Evolutionary conservation across 2,888 invertebrate species (phyloP).

Genomic region (Schrankia costaestrigalis): DNA sequence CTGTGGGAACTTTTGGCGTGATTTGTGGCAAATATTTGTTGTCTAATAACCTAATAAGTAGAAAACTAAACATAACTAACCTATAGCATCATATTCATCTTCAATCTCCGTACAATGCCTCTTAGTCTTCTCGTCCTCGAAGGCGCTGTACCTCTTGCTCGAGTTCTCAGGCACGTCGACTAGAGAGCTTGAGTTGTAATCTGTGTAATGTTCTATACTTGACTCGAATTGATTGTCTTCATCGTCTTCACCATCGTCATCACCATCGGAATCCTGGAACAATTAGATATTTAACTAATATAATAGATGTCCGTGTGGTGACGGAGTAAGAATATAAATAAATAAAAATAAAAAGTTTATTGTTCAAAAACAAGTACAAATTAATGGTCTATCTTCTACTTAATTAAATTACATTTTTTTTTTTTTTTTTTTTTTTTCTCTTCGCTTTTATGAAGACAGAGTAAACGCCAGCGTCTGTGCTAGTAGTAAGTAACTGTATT

Average conservation of each 20-base stretch:
- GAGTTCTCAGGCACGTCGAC: slow-evolving; percentile 36
- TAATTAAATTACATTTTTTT: no score
- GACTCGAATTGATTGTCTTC: slow-evolving; percentile 19
- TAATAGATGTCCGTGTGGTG: neutral
- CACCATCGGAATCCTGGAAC: slow-evolving; percentile 47
- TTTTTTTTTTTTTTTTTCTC: no score
- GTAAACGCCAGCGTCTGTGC: no score
- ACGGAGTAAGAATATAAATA: neutral
- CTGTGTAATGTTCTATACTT: slow-evolving; percentile 15
- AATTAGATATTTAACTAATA: neutral
- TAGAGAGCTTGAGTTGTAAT: slow-evolving; percentile 18
- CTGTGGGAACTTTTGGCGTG: no score
- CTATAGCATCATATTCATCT: slow-evolving; percentile 72
- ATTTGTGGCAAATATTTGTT: no score
- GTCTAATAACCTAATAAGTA: neutral
- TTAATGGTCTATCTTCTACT: no score
- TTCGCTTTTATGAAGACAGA: no score
- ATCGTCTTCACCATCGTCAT: slow-evolving; percentile 25
- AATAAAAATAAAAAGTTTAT: no score
- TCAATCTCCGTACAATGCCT: slow-evolving; percentile 55
- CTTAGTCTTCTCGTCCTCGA: slow-evolving; percentile 49
- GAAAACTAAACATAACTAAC: slow-evolving; percentile 29
- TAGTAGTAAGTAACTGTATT: no score
- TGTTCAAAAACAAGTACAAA: no score
- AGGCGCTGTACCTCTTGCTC: slow-evolving; percentile 28